Evolutionary conservation across 1,140 invertebrate species (phyloP).

Genomic region (Eufriesea mexicana): DNA sequence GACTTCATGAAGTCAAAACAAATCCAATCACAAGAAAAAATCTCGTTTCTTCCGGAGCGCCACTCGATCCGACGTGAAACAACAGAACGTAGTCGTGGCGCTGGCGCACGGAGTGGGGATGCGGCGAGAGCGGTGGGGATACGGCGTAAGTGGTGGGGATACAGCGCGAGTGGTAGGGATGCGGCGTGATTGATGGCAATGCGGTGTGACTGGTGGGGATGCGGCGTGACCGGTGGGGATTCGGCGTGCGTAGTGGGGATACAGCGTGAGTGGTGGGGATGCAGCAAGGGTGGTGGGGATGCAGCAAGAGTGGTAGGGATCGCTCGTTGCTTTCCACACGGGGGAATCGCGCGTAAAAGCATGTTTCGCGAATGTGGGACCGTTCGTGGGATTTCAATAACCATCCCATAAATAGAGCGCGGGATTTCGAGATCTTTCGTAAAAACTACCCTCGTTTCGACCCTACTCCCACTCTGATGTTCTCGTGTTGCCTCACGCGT

Average conservation of each 20-base stretch:
- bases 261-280: too few species aligned
- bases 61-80: background rate
- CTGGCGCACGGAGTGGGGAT: too few species aligned
- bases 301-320: background rate
- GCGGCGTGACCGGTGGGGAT: too few species aligned
- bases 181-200: too few species aligned
- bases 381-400: slow-evolving; percentile 77
- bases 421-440: slow-evolving; percentile 64
- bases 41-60: background rate
- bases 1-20: slow-evolving; percentile 7
- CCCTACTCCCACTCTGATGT: slow-evolving; percentile 13
- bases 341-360: slow-evolving; percentile 61
- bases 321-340: background rate
- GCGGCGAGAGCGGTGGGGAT: too few species aligned
- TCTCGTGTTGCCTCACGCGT: slow-evolving; percentile 44
- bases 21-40: slow-evolving; percentile 15
- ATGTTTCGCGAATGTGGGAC: slow-evolving; percentile 69
- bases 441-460: slow-evolving; percentile 29
- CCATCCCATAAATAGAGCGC: slow-evolving; percentile 77
- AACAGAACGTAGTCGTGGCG: background rate
- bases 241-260: too few species aligned
- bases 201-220: too few species aligned
- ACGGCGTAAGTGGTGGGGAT: too few species aligned
- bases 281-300: background rate
- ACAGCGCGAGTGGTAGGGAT: too few species aligned